Conservation (phyloP, 2,888 invertebrate species). For the Hipparchia sbordonii region DNA sequence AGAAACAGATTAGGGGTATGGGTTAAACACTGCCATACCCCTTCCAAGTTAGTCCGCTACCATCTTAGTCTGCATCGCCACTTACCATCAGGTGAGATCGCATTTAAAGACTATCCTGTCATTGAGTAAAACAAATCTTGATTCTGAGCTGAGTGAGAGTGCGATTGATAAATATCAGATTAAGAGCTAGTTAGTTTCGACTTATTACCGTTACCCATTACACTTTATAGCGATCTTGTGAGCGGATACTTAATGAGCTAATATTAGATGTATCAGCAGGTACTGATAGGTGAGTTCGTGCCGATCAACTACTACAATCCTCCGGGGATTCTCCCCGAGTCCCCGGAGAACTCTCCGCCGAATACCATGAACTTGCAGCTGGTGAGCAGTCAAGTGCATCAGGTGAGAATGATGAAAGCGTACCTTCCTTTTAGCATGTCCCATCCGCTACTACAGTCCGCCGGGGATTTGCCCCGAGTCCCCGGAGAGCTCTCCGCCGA, state of each 20-base stretch:
- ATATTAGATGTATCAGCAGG: slow-evolving; percentile 45
- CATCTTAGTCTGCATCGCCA: too few relatives aligned
- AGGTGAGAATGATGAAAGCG: slow-evolving; percentile 52
- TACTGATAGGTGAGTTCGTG: slow-evolving; percentile 67
- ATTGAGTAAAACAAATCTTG: too few relatives aligned
- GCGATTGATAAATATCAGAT: too few relatives aligned
- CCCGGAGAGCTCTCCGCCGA: slow-evolving; percentile 63
- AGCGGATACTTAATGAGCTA: slow-evolving; percentile 8
- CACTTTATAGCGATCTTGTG: neutral
- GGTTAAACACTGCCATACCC: too few relatives aligned
- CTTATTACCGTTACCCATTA: too few relatives aligned
- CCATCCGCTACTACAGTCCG: slow-evolving; percentile 64
- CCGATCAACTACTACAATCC: slow-evolving; percentile 67
- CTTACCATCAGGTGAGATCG: too few relatives aligned
- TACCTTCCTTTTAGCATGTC: slow-evolving; percentile 35
- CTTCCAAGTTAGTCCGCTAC: too few relatives aligned
- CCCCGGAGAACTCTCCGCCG: slow-evolving; percentile 66
- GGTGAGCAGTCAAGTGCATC: slow-evolving; percentile 66
- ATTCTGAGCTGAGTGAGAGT: too few relatives aligned
- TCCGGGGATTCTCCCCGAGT: slow-evolving; percentile 57
- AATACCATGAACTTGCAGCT: slow-evolving; percentile 50
- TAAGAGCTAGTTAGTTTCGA: too few relatives aligned
- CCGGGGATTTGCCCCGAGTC: slow-evolving; percentile 61
- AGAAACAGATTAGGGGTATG: too few relatives aligned
- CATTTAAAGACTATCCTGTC: too few relatives aligned